Percentiles rank a stretch among this genome's conserved stretches.
phyloP scores from a whole-genome alignment of 1,140 invertebrate species.

The Zaprionus vittiger region DNA sequence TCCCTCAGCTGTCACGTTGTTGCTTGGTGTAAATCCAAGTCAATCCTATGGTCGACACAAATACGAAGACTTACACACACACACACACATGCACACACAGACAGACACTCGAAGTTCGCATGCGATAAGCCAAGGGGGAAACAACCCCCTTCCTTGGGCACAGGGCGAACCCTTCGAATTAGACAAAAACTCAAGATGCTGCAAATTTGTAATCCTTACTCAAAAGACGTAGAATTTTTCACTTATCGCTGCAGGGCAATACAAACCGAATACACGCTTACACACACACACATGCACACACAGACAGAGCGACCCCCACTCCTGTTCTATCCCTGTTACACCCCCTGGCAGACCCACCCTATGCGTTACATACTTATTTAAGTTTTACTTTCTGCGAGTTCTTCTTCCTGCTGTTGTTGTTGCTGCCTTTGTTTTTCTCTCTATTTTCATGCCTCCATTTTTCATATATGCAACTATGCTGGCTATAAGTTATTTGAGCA shows the following conservation, averaged over 20 bases:
- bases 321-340: neutral
- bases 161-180: slow-evolving; percentile 58
- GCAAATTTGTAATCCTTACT: slow-evolving; percentile 79
- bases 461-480: slow-evolving; percentile 74
- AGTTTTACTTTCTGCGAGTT: slow-evolving; percentile 71
- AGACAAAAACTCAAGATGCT: slow-evolving; percentile 78
- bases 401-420: slow-evolving; percentile 49
- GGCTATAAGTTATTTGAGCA: slow-evolving; percentile 77
- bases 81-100: slow-evolving; percentile 10
- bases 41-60: slow-evolving; percentile 64
- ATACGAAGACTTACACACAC: slow-evolving; percentile 11
- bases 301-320: slow-evolving; percentile 9
- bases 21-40: slow-evolving; percentile 72
- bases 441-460: slow-evolving; percentile 63
- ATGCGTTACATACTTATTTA: slow-evolving; percentile 69
- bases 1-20: slow-evolving; percentile 50
- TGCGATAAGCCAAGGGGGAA: slow-evolving; percentile 35
- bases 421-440: slow-evolving; percentile 7
- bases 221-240: slow-evolving; percentile 69
- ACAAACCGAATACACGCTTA: slow-evolving; percentile 10
- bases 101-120: slow-evolving; percentile 22
- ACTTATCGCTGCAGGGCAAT: slow-evolving; percentile 66
- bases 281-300: slow-evolving; percentile 20
- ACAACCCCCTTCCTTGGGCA: slow-evolving; percentile 11
- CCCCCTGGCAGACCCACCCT: slow-evolving; percentile 29